These are phyloP conservation scores for Anarrhichthys ocellatus DNA, from an alignment of 2,113 vertebrate species.

Conservation along the genomic window DNA sequence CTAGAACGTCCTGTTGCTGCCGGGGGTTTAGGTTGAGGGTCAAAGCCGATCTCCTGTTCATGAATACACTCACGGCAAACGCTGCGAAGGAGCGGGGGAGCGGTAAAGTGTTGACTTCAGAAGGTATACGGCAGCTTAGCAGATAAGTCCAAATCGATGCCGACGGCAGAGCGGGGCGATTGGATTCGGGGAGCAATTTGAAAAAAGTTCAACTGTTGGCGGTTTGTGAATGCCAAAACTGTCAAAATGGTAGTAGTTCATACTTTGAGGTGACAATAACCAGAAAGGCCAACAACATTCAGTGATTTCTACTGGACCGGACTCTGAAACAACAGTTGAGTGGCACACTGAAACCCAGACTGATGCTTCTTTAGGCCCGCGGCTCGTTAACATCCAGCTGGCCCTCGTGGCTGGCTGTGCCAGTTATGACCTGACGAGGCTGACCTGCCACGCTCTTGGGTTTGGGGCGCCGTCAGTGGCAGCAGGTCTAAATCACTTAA, in stretches of 20 bases:
- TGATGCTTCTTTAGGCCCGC: background rate
- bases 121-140: constrained; percentile 40
- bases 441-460: background rate
- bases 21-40: constrained; percentile 44
- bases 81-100: constrained; percentile 13
- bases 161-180: background rate
- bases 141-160: constrained; percentile 57
- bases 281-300: background rate
- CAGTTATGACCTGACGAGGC: background rate
- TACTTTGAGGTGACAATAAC: background rate
- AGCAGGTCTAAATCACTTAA: background rate
- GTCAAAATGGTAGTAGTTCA: background rate
- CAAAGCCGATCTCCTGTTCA: constrained; percentile 58
- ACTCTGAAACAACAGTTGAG: background rate
- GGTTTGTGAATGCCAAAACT: background rate
- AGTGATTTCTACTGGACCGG: background rate
- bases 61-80: constrained; percentile 37
- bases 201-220: constrained; percentile 4
- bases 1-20: constrained; percentile 54
- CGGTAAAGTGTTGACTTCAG: constrained; percentile 61
- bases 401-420: background rate
- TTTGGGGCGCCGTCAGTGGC: background rate
- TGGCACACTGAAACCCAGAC: background rate
- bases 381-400: background rate
- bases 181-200: constrained; percentile 13